Percentiles rank a stretch among this genome's conserved stretches.
phyloP scores from a whole-genome alignment of 2,113 vertebrate species.

The Falcunculus frontatus region DNA sequence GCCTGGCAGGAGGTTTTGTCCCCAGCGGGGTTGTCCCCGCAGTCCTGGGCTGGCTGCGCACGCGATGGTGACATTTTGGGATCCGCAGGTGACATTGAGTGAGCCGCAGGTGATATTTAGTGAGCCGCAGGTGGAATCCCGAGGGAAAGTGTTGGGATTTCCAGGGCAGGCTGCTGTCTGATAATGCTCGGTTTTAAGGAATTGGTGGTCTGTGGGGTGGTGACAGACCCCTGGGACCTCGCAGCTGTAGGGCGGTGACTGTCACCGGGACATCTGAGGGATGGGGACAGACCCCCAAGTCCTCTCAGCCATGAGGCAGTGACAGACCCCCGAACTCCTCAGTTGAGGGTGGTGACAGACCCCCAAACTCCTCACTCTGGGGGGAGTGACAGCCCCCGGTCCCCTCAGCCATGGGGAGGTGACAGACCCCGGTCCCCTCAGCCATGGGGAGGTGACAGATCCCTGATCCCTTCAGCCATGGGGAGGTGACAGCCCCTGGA shows the following conservation, averaged over 20 bases:
- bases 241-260: background rate
- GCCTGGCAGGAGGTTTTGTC: accelerated
- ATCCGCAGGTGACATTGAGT: background rate
- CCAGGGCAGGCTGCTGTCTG: background rate
- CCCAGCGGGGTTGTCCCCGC: accelerated
- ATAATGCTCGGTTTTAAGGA: accelerated
- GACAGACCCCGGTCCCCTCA: too few relatives aligned
- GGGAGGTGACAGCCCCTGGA: too few relatives aligned
- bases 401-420: too few relatives aligned
- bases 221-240: background rate
- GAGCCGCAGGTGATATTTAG: background rate
- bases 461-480: too few relatives aligned
- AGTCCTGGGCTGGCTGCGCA: accelerated
- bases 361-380: accelerated
- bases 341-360: background rate
- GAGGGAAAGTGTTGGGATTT: accelerated
- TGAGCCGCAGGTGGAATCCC: background rate
- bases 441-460: background rate
- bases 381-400: background rate
- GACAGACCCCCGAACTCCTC: accelerated
- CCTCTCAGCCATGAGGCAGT: background rate
- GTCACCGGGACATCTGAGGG: background rate
- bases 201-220: background rate
- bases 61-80: background rate
- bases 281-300: background rate